Conservation (phyloP, 1,140 invertebrate genomes). For the Ectropis grisescens region DNA sequence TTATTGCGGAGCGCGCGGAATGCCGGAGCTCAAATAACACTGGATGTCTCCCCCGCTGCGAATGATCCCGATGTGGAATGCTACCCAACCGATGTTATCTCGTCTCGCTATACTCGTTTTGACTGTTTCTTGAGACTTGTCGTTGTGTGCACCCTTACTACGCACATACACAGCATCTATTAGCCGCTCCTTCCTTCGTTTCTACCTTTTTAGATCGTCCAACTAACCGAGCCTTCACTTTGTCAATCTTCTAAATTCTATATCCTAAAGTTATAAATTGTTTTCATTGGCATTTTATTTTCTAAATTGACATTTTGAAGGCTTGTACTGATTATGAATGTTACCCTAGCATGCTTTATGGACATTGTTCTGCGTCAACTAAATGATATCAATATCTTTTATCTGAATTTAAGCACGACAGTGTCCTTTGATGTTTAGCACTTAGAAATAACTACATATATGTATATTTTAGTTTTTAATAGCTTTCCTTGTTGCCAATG, state of each 20-base stretch:
- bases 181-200: constrained; percentile 67
- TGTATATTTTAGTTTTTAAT: too few relatives aligned
- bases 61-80: constrained; percentile 62
- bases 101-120: constrained; percentile 23
- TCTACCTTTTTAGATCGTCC: constrained; percentile 68
- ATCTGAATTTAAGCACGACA: constrained; percentile 18
- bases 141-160: constrained; percentile 58
- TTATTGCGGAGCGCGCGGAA: constrained; percentile 54
- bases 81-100: constrained; percentile 28
- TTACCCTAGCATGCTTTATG: constrained; percentile 47
- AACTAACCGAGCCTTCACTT: constrained; percentile 40
- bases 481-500: too few relatives aligned
- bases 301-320: constrained; percentile 30
- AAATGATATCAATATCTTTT: neutral
- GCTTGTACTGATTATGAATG: constrained; percentile 27
- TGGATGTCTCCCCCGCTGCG: constrained; percentile 53
- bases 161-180: constrained; percentile 48
- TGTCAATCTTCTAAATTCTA: constrained; percentile 19
- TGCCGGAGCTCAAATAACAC: constrained; percentile 27
- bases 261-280: too few relatives aligned
- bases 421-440: constrained; percentile 25
- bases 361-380: constrained; percentile 43
- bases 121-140: constrained; percentile 18
- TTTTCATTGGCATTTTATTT: neutral
- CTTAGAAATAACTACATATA: constrained; percentile 3